phyloP scores from a whole-genome alignment of 2,888 invertebrate genomes.

The Agrotis ipsilon region DNA sequence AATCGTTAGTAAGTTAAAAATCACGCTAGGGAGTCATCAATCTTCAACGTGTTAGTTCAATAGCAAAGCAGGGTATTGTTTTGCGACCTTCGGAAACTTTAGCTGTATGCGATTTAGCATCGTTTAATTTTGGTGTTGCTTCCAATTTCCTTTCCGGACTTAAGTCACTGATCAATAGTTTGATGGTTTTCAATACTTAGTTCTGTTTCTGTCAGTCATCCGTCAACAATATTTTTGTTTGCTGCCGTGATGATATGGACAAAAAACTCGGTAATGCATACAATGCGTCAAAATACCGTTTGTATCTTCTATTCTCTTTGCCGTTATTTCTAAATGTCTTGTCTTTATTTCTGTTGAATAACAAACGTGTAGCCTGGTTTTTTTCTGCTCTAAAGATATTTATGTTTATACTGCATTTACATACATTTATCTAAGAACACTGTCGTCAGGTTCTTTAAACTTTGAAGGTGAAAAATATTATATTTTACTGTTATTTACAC shows the following conservation, averaged over 20 bases:
- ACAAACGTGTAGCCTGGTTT: conserved; percentile 44
- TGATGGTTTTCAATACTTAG: too few relatives aligned
- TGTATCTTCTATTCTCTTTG: conserved; percentile 20
- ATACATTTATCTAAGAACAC: conserved; percentile 21
- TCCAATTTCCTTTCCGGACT: too few relatives aligned
- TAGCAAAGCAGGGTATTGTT: conserved; percentile 10
- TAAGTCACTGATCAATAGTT: too few relatives aligned
- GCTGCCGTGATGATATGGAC: background rate
- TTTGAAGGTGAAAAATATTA: conserved; percentile 3
- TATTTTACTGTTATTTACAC: conserved; percentile 47
- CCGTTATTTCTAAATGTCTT: conserved; percentile 32
- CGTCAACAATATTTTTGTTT: background rate
- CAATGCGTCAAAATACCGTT: conserved; percentile 35
- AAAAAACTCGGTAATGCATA: background rate
- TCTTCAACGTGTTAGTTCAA: conserved; percentile 26
- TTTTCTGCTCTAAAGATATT: conserved; percentile 33
- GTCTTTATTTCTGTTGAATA: conserved; percentile 43
- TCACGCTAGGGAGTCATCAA: conserved; percentile 47
- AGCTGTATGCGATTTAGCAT: too few relatives aligned
- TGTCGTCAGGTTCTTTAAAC: background rate
- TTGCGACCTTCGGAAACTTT: conserved; percentile 18
- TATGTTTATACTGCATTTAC: conserved; percentile 40
- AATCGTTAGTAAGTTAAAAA: conserved; percentile 33
- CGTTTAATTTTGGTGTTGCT: background rate
- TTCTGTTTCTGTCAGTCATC: background rate